These are phyloP conservation scores for Phocoena phocoena DNA, from an alignment of 2,113 vertebrate genomes.

Conservation along the genomic window DNA sequence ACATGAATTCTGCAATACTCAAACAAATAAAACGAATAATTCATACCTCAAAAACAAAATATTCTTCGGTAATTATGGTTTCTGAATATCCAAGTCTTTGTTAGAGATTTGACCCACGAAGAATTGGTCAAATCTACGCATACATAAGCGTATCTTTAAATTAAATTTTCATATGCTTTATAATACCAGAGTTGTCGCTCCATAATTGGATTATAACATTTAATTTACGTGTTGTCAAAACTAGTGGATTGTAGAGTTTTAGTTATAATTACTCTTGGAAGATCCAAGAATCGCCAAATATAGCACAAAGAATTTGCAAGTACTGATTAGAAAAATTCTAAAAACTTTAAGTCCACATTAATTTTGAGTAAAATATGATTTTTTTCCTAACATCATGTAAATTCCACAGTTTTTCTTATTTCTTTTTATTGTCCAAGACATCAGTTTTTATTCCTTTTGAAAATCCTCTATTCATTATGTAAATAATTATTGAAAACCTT, in stretches of 20 bases:
- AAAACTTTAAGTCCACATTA: background rate
- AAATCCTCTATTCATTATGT: background rate
- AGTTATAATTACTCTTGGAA: conserved; percentile 13
- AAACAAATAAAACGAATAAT: conserved; percentile 34
- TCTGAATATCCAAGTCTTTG: conserved; percentile 20
- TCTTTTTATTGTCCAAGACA: background rate
- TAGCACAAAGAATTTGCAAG: background rate
- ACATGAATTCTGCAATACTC: background rate
- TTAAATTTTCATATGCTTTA: background rate
- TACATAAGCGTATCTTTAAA: background rate
- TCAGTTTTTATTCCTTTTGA: background rate
- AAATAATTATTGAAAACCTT: background rate
- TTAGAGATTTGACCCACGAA: background rate
- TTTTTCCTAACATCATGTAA: background rate
- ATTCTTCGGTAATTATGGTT: conserved; percentile 12
- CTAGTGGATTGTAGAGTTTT: conserved; percentile 28
- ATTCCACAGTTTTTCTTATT: background rate
- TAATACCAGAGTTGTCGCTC: background rate
- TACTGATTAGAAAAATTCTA: background rate
- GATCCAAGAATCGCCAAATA: background rate
- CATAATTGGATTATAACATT: conserved; percentile 36
- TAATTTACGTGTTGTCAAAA: background rate
- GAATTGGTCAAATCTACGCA: background rate
- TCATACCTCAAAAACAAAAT: background rate
- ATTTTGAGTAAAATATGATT: background rate